Evolutionary conservation across 2,113 vertebrate genomes (phyloP).

Genomic region (Phrynosoma platyrhinos): DNA sequence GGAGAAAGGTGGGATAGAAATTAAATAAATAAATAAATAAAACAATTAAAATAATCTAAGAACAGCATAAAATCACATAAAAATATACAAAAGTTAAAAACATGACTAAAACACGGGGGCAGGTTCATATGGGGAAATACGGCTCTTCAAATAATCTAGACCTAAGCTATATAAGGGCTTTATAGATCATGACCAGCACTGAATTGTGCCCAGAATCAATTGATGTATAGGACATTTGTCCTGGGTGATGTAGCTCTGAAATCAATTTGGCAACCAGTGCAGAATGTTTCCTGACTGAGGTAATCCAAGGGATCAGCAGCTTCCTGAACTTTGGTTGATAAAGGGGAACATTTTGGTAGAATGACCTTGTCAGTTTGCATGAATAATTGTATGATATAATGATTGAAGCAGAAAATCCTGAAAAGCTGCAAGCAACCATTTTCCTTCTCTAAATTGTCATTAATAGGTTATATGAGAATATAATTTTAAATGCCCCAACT

Average conservation of each 20-base stretch:
- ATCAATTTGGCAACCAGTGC: not conserved
- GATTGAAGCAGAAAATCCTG: not conserved
- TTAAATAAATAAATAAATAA: too few relatives aligned
- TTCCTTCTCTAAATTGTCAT: not conserved
- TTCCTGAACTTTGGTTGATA: constrained; percentile 13
- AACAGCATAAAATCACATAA: too few relatives aligned
- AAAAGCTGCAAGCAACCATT: not conserved
- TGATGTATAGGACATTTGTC: not conserved
- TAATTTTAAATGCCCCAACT: not conserved
- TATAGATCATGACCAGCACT: too few relatives aligned
- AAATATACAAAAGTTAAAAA: too few relatives aligned
- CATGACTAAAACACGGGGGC: too few relatives aligned
- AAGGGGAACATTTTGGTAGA: not conserved
- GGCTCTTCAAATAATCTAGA: too few relatives aligned
- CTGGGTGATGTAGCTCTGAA: not conserved
- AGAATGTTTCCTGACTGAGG: not conserved
- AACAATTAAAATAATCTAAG: too few relatives aligned
- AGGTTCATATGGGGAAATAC: too few relatives aligned
- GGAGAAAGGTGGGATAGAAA: too few relatives aligned
- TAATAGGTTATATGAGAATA: not conserved
- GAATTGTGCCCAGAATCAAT: too few relatives aligned
- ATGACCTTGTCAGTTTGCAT: not conserved
- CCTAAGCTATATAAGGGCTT: too few relatives aligned
- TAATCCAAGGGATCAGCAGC: not conserved
- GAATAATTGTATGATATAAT: not conserved